These are phyloP conservation scores for Thalassaphorura encarpata DNA, from an alignment of 1,140 invertebrate species.

Conservation along the genomic window DNA sequence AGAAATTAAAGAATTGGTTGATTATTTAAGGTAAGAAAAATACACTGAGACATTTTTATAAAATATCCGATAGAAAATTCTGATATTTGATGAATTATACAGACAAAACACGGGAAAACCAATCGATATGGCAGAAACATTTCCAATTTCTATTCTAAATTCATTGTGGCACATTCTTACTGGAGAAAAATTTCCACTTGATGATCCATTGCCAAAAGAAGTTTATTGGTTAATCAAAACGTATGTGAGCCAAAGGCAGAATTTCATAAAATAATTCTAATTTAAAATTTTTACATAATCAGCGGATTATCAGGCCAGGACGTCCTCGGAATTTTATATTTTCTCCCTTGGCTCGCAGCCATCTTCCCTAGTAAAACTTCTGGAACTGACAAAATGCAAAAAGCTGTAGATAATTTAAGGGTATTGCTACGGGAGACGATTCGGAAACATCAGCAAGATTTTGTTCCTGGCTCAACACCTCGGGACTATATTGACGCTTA, in stretches of 20 bases:
- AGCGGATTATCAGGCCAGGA: background rate
- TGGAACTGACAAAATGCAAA: background rate
- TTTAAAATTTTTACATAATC: too few relatives aligned
- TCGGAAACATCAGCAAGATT: constrained; percentile 10
- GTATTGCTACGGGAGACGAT: background rate
- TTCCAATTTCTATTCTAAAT: background rate
- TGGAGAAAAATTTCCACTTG: background rate
- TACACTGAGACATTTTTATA: too few relatives aligned
- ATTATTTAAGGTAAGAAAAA: background rate
- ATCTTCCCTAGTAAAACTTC: background rate
- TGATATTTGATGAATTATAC: background rate
- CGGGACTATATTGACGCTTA: constrained; percentile 24
- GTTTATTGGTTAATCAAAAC: too few relatives aligned
- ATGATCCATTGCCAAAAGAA: background rate
- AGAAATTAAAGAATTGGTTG: background rate
- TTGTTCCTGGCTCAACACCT: background rate
- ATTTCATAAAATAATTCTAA: background rate
- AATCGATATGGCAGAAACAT: background rate
- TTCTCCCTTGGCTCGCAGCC: background rate
- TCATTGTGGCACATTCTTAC: background rate
- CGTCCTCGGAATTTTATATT: background rate
- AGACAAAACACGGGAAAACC: background rate
- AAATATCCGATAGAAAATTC: too few relatives aligned
- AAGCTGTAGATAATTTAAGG: background rate
- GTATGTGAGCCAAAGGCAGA: too few relatives aligned